Percentiles rank a stretch among this genome's conserved stretches.
phyloP scores from a whole-genome alignment of 2,797 vertebrate genomes.

The Chloroceryle inda region DNA sequence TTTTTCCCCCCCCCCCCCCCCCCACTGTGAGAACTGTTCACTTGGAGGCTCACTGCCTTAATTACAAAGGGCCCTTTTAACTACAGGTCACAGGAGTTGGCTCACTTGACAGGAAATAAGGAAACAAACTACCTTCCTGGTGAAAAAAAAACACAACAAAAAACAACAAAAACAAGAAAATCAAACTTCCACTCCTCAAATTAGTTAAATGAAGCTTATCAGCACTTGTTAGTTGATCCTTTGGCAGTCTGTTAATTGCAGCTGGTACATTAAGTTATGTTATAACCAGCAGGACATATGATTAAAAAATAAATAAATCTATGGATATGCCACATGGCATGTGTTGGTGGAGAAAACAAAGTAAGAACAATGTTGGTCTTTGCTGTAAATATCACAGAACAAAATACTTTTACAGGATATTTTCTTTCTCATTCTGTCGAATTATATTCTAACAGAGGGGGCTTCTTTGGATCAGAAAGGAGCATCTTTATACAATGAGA shows the following conservation, averaged over 20 bases:
- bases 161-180: conserved; percentile 46
- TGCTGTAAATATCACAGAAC: conserved; percentile 16
- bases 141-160: conserved; percentile 24
- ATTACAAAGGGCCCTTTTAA: conserved; percentile 87
- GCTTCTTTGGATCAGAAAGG: background rate
- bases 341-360: conserved; percentile 22
- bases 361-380: background rate
- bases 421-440: conserved; percentile 24
- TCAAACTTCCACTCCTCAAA: conserved; percentile 82
- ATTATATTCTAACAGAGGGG: background rate
- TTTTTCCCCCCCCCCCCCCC: too few species aligned
- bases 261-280: conserved; percentile 78
- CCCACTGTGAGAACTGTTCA: conserved; percentile 84
- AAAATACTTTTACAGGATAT: background rate
- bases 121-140: conserved; percentile 85
- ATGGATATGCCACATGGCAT: background rate
- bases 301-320: conserved; percentile 62
- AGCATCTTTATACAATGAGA: background rate
- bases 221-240: conserved; percentile 80
- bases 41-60: conserved; percentile 82
- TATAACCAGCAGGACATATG: conserved; percentile 72
- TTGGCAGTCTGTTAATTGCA: conserved; percentile 84
- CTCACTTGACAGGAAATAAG: conserved; percentile 86
- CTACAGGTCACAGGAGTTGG: conserved; percentile 85
- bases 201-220: conserved; percentile 88